Conservation (phyloP, 2,888 invertebrate genomes). For the Phortica magna region DNA sequence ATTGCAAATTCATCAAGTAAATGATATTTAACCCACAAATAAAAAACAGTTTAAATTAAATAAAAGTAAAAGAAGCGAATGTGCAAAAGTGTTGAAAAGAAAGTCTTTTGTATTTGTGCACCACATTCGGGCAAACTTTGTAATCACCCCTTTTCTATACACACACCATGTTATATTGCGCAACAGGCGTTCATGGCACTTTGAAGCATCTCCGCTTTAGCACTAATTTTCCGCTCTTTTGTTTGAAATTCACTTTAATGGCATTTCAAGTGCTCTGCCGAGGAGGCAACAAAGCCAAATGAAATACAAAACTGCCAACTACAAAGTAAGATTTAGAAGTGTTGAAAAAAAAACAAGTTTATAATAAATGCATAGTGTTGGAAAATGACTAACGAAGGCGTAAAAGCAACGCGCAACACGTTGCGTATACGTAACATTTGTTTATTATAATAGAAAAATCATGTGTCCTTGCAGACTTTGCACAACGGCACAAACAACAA, state of each 20-base stretch:
- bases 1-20: not conserved
- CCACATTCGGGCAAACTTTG: constrained; percentile 37
- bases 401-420: not conserved
- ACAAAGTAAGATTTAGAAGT: not conserved
- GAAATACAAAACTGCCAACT: not conserved
- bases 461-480: no score
- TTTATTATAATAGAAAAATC: constrained; percentile 15
- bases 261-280: not conserved
- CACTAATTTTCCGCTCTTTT: constrained; percentile 33
- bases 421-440: constrained; percentile 30
- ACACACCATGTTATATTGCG: not conserved
- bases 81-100: no score
- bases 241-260: constrained; percentile 23
- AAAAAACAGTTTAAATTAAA: not conserved
- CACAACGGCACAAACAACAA: no score
- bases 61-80: no score
- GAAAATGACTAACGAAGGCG: no score
- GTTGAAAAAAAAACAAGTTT: no score
- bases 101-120: not conserved
- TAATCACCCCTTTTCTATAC: constrained; percentile 28
- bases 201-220: constrained; percentile 24
- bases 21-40: not conserved
- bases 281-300: not conserved
- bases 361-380: no score
- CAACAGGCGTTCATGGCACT: not conserved